Percentiles rank a stretch among this genome's conserved stretches.
phyloP scores from a whole-genome alignment of 2,888 invertebrate genomes.

The Amphiduros pacificus region DNA sequence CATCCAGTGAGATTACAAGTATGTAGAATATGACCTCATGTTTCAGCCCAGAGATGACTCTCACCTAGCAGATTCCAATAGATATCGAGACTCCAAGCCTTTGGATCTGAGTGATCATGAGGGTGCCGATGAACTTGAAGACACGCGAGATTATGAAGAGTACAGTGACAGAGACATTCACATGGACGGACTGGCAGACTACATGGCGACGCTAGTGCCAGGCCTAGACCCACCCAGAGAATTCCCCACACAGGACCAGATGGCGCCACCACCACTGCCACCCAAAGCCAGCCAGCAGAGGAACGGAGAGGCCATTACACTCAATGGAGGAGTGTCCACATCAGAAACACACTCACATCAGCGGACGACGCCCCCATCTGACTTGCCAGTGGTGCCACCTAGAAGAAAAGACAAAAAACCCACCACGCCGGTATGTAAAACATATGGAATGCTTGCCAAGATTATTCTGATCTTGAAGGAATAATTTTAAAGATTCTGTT shows the following conservation, averaged over 20 bases:
- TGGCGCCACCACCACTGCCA: slow-evolving; percentile 34
- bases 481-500: not conserved
- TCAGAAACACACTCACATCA: not conserved
- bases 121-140: too few relatives aligned
- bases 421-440: slow-evolving; percentile 13
- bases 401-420: slow-evolving; percentile 13
- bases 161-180: slow-evolving; percentile 26
- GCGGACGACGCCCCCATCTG: not conserved
- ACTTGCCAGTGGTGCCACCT: slow-evolving; percentile 18
- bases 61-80: too few relatives aligned
- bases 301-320: slow-evolving; percentile 34
- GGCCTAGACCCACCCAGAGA: slow-evolving; percentile 18
- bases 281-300: slow-evolving; percentile 44
- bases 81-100: too few relatives aligned
- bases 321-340: slow-evolving; percentile 7
- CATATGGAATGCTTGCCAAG: not conserved
- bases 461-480: too few relatives aligned
- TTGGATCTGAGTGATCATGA: too few relatives aligned
- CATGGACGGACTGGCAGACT: slow-evolving; percentile 43
- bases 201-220: slow-evolving; percentile 47
- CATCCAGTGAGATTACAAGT: too few relatives aligned
- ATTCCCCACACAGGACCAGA: not conserved
- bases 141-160: slow-evolving; percentile 11
- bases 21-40: too few relatives aligned
- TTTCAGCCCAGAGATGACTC: too few relatives aligned